A percentile compares a stretch with the other conserved stretches of the same genome.
Conservation (phyloP, 2,113 vertebrate species). For the Salvelinus alpinus region DNA sequence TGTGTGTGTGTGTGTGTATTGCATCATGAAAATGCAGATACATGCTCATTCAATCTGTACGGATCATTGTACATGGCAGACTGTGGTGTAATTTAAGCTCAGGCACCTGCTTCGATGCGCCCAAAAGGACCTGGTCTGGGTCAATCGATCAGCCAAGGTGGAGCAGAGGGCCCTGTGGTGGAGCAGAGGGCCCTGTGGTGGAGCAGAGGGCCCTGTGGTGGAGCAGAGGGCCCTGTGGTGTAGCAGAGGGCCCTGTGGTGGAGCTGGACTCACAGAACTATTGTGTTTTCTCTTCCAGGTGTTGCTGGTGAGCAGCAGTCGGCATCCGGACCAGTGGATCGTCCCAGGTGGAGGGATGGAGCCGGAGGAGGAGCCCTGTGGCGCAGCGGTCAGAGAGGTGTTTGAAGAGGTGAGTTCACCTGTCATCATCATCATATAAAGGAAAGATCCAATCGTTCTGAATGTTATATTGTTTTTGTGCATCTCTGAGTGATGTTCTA, state of each 20-base stretch:
- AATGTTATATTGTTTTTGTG: too few species aligned
- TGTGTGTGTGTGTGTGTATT: conserved; percentile 10
- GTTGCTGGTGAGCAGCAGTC: conserved; percentile 95
- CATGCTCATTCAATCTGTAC: conserved; percentile 47
- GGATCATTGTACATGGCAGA: conserved; percentile 48
- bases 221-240: too few species aligned
- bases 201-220: too few species aligned
- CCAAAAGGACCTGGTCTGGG: neutral
- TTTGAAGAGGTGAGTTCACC: conserved; percentile 88
- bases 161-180: neutral
- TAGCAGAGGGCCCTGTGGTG: too few species aligned
- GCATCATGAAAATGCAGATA: conserved; percentile 32
- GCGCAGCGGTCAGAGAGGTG: conserved; percentile 91
- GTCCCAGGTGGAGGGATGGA: conserved; percentile 98
- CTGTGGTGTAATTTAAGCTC: conserved; percentile 58
- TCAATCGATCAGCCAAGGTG: neutral
- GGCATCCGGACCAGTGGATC: conserved; percentile 97
- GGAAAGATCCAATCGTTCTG: too few species aligned
- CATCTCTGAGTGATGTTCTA: too few species aligned
- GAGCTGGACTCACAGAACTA: neutral
- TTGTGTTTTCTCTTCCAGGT: conserved; percentile 72
- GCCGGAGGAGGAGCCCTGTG: conserved; percentile 91
- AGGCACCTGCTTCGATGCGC: neutral
- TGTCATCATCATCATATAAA: neutral
- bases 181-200: too few species aligned